Evolutionary conservation across 2,888 invertebrate species (phyloP).

Genomic region (Diplazon laetatorius): DNA sequence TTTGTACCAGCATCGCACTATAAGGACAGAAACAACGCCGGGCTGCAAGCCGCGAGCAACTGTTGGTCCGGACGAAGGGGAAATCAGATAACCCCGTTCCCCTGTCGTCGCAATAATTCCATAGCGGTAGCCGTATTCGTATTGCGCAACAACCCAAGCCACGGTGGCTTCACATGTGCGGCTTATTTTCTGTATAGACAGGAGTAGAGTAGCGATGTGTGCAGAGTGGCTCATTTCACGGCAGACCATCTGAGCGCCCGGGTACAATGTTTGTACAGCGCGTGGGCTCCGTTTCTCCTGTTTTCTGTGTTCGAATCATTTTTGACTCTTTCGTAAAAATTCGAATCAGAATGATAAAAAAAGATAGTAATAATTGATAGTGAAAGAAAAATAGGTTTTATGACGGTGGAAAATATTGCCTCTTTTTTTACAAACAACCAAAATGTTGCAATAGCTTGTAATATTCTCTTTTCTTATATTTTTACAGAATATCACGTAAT

Average conservation of each 20-base stretch:
- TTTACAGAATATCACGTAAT: too few species aligned
- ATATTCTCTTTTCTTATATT: too few species aligned
- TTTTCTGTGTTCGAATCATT: conserved; percentile 45
- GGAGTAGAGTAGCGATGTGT: conserved; percentile 67
- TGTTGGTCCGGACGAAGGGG: conserved; percentile 47
- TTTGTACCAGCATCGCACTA: conserved; percentile 31
- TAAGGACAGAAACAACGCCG: conserved; percentile 57
- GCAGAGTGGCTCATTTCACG: conserved; percentile 76
- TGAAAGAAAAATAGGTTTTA: conserved; percentile 13
- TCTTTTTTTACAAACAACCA: too few species aligned
- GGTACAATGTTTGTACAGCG: conserved; percentile 71
- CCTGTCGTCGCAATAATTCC: conserved; percentile 25
- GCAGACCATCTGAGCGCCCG: conserved; percentile 73
- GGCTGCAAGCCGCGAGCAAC: conserved; percentile 41
- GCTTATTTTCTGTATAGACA: conserved; percentile 68
- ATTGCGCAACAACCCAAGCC: conserved; percentile 31
- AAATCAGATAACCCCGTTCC: conserved; percentile 42
- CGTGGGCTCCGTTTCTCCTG: conserved; percentile 30
- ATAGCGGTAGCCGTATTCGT: conserved; percentile 21
- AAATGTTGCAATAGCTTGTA: too few species aligned
- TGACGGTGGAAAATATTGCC: background rate
- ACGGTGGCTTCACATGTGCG: conserved; percentile 48
- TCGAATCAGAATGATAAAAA: conserved; percentile 41
- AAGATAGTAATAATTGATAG: conserved; percentile 40
- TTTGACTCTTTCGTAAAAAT: conserved; percentile 38